These are phyloP conservation scores for Planiliza haematocheilus DNA, from an alignment of 2,113 vertebrate genomes.

Conservation along the genomic window DNA sequence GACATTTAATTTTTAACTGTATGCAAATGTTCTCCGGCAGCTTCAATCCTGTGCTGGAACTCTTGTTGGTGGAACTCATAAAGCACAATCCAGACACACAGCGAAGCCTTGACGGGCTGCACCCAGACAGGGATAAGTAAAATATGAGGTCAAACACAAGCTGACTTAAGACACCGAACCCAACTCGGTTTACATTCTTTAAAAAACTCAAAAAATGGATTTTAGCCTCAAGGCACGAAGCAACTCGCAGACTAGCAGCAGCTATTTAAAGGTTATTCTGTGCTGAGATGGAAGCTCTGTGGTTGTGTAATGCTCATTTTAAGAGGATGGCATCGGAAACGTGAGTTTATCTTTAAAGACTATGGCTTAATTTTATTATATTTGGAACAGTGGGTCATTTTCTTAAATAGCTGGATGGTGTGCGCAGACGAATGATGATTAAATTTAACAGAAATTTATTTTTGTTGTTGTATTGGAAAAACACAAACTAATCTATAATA, in stretches of 20 bases:
- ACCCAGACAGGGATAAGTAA: too few relatives aligned
- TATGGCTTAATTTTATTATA: too few relatives aligned
- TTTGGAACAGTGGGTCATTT: too few relatives aligned
- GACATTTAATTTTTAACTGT: constrained; percentile 46
- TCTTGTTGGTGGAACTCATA: constrained; percentile 6
- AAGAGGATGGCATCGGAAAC: too few relatives aligned
- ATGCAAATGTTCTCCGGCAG: constrained; percentile 44
- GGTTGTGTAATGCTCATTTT: too few relatives aligned
- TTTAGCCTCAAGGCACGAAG: not conserved
- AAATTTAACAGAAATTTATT: too few relatives aligned
- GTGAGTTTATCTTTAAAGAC: too few relatives aligned
- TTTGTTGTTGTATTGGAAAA: too few relatives aligned
- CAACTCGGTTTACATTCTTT: not conserved
- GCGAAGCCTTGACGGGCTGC: not conserved
- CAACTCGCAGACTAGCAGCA: not conserved
- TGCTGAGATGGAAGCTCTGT: not conserved
- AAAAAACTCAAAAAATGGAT: not conserved
- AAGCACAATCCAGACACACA: constrained; percentile 3
- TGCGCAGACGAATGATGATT: too few relatives aligned
- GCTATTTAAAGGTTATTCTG: constrained; percentile 4
- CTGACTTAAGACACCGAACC: not conserved
- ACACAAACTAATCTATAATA: too few relatives aligned
- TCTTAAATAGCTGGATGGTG: too few relatives aligned
- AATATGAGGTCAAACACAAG: not conserved
- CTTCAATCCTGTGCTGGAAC: not conserved